These are phyloP conservation scores for Alectoris magna DNA, from an alignment of 2,797 vertebrate species.

Conservation along the genomic window DNA sequence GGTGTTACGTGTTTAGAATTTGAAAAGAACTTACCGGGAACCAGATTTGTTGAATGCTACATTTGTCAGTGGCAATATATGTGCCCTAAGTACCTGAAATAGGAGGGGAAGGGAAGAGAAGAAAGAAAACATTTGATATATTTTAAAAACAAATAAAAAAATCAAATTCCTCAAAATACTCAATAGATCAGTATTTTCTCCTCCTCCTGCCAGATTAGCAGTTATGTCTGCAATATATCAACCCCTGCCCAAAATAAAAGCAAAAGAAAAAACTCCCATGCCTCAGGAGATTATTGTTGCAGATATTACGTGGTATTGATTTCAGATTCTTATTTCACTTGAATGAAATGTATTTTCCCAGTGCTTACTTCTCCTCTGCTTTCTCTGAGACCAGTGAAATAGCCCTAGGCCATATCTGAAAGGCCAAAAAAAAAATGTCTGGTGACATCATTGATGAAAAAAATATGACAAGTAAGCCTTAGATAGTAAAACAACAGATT, in stretches of 20 bases:
- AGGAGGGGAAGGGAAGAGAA: neutral
- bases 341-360: neutral
- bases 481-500: neutral
- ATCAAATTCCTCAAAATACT: neutral
- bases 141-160: neutral
- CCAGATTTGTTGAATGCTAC: constrained; percentile 98
- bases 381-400: neutral
- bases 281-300: neutral
- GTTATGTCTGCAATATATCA: neutral
- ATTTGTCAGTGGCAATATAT: constrained; percentile 93
- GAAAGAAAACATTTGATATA: neutral
- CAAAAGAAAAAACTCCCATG: neutral
- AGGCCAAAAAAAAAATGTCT: neutral
- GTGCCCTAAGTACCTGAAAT: constrained; percentile 89
- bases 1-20: neutral
- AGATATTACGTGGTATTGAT: neutral
- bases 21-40: constrained; percentile 85
- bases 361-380: neutral
- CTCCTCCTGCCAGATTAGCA: neutral
- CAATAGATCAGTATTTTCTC: neutral
- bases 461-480: neutral
- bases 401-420: neutral
- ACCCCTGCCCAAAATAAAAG: neutral
- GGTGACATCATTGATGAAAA: neutral
- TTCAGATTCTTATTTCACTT: neutral